These are phyloP conservation scores for Idris sp. DNA, from an alignment of 1,140 invertebrate genomes.

Conservation along the genomic window DNA sequence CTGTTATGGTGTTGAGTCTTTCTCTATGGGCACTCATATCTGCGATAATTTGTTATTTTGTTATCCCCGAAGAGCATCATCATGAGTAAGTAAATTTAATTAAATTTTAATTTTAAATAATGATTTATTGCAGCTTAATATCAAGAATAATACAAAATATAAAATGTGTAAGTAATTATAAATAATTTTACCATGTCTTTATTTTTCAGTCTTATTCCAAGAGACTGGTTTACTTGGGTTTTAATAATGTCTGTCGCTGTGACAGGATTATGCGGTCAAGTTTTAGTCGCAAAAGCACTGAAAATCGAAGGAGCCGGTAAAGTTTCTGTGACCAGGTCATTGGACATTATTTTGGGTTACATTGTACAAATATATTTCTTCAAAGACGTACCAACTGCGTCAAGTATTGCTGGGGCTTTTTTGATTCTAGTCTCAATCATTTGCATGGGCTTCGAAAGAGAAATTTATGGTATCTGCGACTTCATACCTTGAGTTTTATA, in stretches of 20 bases:
- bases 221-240: slow-evolving; percentile 72
- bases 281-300: slow-evolving; percentile 77
- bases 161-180: too few species aligned
- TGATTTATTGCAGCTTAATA: too few species aligned
- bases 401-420: slow-evolving; percentile 74
- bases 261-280: slow-evolving; percentile 76
- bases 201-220: slow-evolving; percentile 59
- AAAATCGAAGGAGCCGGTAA: slow-evolving; percentile 79
- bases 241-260: slow-evolving; percentile 69
- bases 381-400: slow-evolving; percentile 75
- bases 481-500: slow-evolving; percentile 68
- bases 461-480: slow-evolving; percentile 74
- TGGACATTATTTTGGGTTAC: slow-evolving; percentile 79
- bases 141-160: too few species aligned
- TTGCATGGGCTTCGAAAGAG: slow-evolving; percentile 78
- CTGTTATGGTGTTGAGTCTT: slow-evolving; percentile 77
- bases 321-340: slow-evolving; percentile 78
- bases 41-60: slow-evolving; percentile 68
- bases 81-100: slow-evolving; percentile 54
- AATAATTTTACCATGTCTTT: too few species aligned
- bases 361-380: slow-evolving; percentile 79
- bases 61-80: slow-evolving; percentile 64
- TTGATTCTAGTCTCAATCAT: slow-evolving; percentile 77
- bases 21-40: slow-evolving; percentile 76
- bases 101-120: too few species aligned